These are phyloP conservation scores for Parnassius orleans DNA, from an alignment of 2,888 invertebrate genomes.

Conservation along the genomic window DNA sequence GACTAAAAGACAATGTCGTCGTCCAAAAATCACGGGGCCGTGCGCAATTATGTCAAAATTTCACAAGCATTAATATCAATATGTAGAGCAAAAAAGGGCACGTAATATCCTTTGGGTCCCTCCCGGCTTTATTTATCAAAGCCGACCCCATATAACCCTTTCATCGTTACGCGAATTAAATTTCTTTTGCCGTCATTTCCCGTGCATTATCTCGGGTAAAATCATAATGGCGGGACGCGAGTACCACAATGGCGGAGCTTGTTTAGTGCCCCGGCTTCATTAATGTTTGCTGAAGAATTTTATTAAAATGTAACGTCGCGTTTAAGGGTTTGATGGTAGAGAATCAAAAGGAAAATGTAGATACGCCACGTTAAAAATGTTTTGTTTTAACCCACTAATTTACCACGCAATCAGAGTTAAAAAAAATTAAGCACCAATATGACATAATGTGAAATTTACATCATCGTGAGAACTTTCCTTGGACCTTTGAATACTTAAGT, in stretches of 20 bases:
- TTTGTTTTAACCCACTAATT: background rate
- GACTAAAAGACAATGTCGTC: slow-evolving; percentile 34
- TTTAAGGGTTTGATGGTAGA: slow-evolving; percentile 53
- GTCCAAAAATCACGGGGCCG: slow-evolving; percentile 26
- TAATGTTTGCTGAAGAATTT: slow-evolving; percentile 77
- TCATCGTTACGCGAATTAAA: slow-evolving; percentile 80
- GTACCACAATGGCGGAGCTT: slow-evolving; percentile 64
- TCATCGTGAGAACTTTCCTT: no score
- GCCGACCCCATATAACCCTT: slow-evolving; percentile 76
- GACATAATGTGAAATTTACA: no score
- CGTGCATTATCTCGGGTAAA: slow-evolving; percentile 79
- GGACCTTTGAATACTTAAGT: no score
- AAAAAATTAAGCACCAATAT: no score
- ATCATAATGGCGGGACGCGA: slow-evolving; percentile 71
- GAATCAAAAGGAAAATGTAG: slow-evolving; percentile 33
- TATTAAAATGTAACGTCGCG: slow-evolving; percentile 76
- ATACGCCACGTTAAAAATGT: slow-evolving; percentile 1
- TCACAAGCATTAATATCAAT: slow-evolving; percentile 78
- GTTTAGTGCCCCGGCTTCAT: slow-evolving; percentile 68
- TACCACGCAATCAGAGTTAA: no score
- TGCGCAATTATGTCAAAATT: slow-evolving; percentile 76
- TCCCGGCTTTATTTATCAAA: slow-evolving; percentile 72
- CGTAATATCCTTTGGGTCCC: slow-evolving; percentile 70
- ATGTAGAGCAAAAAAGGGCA: slow-evolving; percentile 75
- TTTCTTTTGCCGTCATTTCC: slow-evolving; percentile 81